These are phyloP conservation scores for Zapus hudsonius DNA, from an alignment of 2,113 vertebrate genomes.

Conservation along the genomic window DNA sequence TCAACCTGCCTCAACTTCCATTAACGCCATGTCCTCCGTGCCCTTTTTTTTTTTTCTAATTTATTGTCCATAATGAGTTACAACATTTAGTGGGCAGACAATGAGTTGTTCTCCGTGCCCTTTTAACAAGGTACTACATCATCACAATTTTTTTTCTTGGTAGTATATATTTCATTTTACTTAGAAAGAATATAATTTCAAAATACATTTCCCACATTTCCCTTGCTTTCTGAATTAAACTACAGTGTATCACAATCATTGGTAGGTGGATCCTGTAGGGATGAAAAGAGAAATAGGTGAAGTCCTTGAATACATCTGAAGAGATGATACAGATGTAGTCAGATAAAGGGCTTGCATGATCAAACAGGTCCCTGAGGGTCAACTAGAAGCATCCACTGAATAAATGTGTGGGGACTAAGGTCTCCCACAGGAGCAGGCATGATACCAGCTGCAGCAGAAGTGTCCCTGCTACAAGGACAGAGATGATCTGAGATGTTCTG, in stretches of 20 bases:
- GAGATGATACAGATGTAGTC: conserved; percentile 83
- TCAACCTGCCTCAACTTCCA: no score
- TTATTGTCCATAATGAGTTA: no score
- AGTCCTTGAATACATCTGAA: conserved; percentile 85
- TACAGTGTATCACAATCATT: not conserved
- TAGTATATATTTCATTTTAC: not conserved
- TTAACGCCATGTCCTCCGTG: no score
- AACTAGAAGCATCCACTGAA: conserved; percentile 66
- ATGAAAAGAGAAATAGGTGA: not conserved
- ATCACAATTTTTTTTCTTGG: no score
- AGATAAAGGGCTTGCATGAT: conserved; percentile 82
- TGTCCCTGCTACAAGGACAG: conserved; percentile 70
- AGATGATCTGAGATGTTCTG: not conserved
- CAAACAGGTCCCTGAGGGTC: conserved; percentile 83
- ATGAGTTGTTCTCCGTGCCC: no score
- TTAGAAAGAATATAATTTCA: not conserved
- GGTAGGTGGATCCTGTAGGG: not conserved
- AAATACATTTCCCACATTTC: not conserved
- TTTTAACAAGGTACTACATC: no score
- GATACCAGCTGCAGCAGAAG: conserved; percentile 78
- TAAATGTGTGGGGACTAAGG: conserved; percentile 78
- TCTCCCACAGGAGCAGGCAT: conserved; percentile 79
- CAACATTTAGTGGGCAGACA: no score
- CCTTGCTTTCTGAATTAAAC: not conserved
- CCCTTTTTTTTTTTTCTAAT: not conserved